Evolutionary conservation across 2,888 invertebrate species (phyloP).

Genomic region (Leptinotarsa rubiginosa): DNA sequence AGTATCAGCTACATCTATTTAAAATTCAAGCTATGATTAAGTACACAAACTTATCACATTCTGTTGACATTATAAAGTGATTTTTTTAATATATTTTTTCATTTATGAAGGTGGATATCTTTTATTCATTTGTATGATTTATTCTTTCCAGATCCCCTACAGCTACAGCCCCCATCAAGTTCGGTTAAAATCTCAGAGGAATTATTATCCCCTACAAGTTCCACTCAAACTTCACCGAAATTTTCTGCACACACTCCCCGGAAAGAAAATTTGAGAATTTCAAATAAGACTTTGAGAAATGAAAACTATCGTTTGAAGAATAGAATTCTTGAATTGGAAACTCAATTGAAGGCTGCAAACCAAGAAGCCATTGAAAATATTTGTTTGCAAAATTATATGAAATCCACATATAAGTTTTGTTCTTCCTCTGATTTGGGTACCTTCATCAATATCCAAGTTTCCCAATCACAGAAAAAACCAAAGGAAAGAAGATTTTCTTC

Average conservation of each 20-base stretch:
- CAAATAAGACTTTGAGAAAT: constrained; percentile 1
- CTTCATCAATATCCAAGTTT: constrained; percentile 20
- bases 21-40: constrained; percentile 1
- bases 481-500: constrained; percentile 30
- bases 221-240: constrained; percentile 5
- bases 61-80: constrained; percentile 4
- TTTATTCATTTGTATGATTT: constrained; percentile 3
- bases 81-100: background rate
- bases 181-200: background rate
- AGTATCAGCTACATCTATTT: constrained; percentile 8
- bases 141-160: constrained; percentile 7
- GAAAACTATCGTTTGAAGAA: constrained; percentile 1
- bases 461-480: too few relatives aligned
- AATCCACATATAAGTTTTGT: constrained; percentile 1
- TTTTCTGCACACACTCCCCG: constrained; percentile 3
- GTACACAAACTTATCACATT: background rate
- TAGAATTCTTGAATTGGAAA: constrained; percentile 6
- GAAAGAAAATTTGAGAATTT: constrained; percentile 1
- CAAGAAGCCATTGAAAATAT: background rate
- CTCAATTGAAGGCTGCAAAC: background rate
- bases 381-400: background rate
- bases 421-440: constrained; percentile 11
- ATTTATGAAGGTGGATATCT: background rate
- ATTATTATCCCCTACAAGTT: constrained; percentile 10
- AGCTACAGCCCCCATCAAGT: background rate